phyloP scores from a whole-genome alignment of 2,113 vertebrate genomes.

The Pyrgilauda ruficollis region DNA sequence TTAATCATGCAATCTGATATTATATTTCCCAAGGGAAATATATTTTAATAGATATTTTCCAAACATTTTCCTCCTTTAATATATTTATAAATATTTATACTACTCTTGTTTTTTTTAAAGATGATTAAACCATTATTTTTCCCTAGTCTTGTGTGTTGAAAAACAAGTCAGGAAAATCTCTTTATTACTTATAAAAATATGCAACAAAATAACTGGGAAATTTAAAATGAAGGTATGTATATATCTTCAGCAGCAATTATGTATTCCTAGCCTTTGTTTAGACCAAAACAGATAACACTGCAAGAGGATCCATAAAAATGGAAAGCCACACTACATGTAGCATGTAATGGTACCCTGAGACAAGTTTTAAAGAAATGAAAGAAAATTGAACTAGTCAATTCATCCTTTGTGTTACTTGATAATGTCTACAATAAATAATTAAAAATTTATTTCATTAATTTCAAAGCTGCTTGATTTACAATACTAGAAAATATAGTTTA shows the following conservation, averaged over 20 bases:
- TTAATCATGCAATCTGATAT: slow-evolving; percentile 25
- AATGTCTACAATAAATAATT: background rate
- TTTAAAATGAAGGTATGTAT: background rate
- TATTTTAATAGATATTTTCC: slow-evolving; percentile 7
- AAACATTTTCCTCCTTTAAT: background rate
- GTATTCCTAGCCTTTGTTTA: background rate
- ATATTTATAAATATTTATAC: slow-evolving; percentile 6
- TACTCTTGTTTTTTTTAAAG: background rate
- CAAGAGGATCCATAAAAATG: background rate
- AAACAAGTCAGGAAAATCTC: background rate
- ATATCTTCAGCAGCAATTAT: background rate
- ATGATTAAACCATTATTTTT: slow-evolving; percentile 13
- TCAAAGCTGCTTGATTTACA: background rate
- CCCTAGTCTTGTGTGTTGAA: background rate
- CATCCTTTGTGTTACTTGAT: background rate
- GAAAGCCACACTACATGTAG: background rate
- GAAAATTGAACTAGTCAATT: background rate
- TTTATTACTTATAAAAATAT: background rate
- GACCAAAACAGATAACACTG: background rate
- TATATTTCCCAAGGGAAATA: slow-evolving; percentile 8
- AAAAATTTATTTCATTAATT: background rate
- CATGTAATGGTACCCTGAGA: background rate
- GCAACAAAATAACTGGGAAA: background rate
- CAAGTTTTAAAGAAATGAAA: background rate
- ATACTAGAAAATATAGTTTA: background rate